Evolutionary conservation across 2,888 invertebrate species (phyloP).

Genomic region (Isoperla grammatica): DNA sequence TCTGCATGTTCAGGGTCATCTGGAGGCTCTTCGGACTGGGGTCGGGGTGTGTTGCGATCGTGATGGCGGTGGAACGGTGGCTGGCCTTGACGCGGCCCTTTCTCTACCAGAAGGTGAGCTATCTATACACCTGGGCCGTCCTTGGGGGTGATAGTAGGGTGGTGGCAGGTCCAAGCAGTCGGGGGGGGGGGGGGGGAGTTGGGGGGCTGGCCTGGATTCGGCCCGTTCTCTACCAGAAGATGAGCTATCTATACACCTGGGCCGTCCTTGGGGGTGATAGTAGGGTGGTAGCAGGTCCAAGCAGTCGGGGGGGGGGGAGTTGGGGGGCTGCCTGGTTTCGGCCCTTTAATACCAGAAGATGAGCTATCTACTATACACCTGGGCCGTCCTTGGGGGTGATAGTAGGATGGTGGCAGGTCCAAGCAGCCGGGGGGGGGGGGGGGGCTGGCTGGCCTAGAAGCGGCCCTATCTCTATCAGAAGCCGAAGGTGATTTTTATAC

Average conservation of each 20-base stretch:
- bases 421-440: too few species aligned
- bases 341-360: conserved; percentile 85
- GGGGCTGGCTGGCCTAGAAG: too few species aligned
- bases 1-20: conserved; percentile 63
- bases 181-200: conserved; percentile 81
- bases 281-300: too few species aligned
- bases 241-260: conserved; percentile 40
- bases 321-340: conserved; percentile 82
- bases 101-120: conserved; percentile 75
- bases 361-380: conserved; percentile 34
- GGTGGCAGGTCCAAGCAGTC: too few species aligned
- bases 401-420: too few species aligned
- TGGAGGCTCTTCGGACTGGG: conserved; percentile 79
- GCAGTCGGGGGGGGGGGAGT: conserved; percentile 80
- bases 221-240: conserved; percentile 85
- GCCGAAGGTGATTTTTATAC: too few species aligned
- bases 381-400: neutral
- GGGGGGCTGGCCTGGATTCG: conserved; percentile 82
- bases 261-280: neutral
- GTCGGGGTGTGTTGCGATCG: conserved; percentile 80
- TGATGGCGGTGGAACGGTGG: conserved; percentile 85
- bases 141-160: too few species aligned
- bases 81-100: conserved; percentile 81
- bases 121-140: neutral
- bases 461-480: too few species aligned